A percentile compares a stretch with the other conserved stretches of the same genome.
Evolutionary conservation across 2,113 vertebrate genomes (phyloP).

Genomic region (Scalopus aquaticus): DNA sequence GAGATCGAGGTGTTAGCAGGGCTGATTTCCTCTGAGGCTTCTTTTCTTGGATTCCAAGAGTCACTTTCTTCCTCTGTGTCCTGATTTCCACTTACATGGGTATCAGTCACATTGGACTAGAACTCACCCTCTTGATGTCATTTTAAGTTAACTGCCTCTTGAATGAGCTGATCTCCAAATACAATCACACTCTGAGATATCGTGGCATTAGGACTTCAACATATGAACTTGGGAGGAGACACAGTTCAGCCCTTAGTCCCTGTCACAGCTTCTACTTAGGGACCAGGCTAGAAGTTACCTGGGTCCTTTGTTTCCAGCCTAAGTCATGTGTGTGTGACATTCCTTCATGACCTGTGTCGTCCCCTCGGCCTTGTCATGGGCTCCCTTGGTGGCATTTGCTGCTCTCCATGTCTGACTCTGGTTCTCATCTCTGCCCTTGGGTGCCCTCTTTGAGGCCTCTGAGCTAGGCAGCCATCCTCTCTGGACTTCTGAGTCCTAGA

Average conservation of each 20-base stretch:
- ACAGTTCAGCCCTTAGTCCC: background rate
- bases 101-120: background rate
- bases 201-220: background rate
- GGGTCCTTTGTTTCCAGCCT: background rate
- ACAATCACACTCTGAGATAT: background rate
- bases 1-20: background rate
- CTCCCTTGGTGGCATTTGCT: background rate
- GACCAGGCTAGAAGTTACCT: background rate
- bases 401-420: background rate
- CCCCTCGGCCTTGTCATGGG: background rate
- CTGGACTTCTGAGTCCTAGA: background rate
- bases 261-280: background rate
- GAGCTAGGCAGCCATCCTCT: background rate
- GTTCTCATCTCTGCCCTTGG: background rate
- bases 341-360: fast-evolving
- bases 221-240: background rate
- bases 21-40: background rate
- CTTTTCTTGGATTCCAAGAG: background rate
- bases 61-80: background rate
- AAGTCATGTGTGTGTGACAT: background rate
- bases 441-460: background rate
- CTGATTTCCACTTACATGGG: background rate
- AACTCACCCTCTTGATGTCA: background rate
- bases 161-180: background rate
- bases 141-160: background rate